phyloP scores from a whole-genome alignment of 2,888 invertebrate species.

The Crepidodera aurea region DNA sequence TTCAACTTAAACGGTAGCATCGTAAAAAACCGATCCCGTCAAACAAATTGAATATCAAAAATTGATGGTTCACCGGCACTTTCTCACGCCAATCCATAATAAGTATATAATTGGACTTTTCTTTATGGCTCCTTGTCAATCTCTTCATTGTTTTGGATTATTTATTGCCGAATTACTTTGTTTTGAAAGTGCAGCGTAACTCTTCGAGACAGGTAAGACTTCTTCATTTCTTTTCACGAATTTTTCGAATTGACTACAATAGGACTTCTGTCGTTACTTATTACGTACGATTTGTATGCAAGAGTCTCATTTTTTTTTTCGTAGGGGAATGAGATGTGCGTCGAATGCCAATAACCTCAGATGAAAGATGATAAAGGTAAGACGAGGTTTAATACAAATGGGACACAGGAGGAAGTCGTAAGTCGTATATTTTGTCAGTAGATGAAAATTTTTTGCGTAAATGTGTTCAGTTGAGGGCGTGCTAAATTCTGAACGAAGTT shows the following conservation, averaged over 20 bases:
- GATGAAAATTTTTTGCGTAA: neutral
- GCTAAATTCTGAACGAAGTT: too few species aligned
- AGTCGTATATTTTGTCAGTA: neutral
- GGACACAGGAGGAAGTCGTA: neutral
- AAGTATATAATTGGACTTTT: constrained; percentile 28
- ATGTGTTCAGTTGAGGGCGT: too few species aligned
- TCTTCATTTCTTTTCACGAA: constrained; percentile 21
- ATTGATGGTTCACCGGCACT: constrained; percentile 15
- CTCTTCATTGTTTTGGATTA: constrained; percentile 28
- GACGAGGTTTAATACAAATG: constrained; percentile 12
- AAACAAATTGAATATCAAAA: constrained; percentile 22
- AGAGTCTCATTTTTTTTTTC: constrained; percentile 6
- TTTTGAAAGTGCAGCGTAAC: constrained; percentile 20
- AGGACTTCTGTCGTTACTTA: constrained; percentile 13
- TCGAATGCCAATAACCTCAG: constrained; percentile 8
- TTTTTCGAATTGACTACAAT: constrained; percentile 21
- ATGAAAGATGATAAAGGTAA: constrained; percentile 2
- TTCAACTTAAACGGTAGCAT: neutral
- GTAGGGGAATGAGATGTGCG: constrained; percentile 3
- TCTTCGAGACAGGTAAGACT: constrained; percentile 19
- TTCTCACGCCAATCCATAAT: constrained; percentile 23
- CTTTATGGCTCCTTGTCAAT: constrained; percentile 9
- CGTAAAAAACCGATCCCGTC: constrained; percentile 14
- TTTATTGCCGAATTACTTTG: constrained; percentile 21
- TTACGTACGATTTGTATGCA: constrained; percentile 12